Evolutionary conservation across 1,140 invertebrate species (phyloP).

Genomic region (Rhyacophila brunnea): DNA sequence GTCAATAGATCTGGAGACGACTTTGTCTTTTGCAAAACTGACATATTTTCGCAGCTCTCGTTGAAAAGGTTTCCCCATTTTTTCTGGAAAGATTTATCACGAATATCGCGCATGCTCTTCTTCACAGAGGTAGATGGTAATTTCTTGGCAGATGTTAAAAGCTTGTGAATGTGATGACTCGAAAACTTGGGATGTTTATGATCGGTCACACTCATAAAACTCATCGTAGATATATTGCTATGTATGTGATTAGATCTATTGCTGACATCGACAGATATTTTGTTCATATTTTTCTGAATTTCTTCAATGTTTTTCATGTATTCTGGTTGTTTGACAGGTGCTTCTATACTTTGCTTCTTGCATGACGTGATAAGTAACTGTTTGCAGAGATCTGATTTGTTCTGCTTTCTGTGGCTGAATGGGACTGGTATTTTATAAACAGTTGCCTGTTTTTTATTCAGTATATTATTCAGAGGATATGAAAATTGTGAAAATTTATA

Average conservation of each 20-base stretch:
- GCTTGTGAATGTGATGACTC: constrained; percentile 1
- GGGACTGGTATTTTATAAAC: background rate
- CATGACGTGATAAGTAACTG: background rate
- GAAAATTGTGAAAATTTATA: constrained; percentile 13
- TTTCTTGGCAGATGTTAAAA: constrained; percentile 17
- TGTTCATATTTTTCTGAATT: constrained; percentile 17
- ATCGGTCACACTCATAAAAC: constrained; percentile 4
- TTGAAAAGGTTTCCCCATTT: constrained; percentile 14
- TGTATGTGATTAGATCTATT: constrained; percentile 6
- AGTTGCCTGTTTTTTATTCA: background rate
- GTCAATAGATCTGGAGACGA: constrained; percentile 12
- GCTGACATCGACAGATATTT: constrained; percentile 3
- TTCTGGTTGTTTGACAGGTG: constrained; percentile 7
- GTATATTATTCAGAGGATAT: constrained; percentile 4
- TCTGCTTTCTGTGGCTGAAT: background rate
- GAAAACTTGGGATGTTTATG: constrained; percentile 4
- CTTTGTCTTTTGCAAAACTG: constrained; percentile 10
- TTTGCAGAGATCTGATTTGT: background rate
- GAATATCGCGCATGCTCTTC: background rate
- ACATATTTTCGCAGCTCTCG: constrained; percentile 7
- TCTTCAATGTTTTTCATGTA: constrained; percentile 18
- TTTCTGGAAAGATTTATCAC: constrained; percentile 6
- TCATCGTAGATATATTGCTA: constrained; percentile 7
- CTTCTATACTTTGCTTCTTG: constrained; percentile 1
- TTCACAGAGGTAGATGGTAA: constrained; percentile 1